These are phyloP conservation scores for Trematocara marginatum DNA, from an alignment of 2,113 vertebrate genomes.

Conservation along the genomic window DNA sequence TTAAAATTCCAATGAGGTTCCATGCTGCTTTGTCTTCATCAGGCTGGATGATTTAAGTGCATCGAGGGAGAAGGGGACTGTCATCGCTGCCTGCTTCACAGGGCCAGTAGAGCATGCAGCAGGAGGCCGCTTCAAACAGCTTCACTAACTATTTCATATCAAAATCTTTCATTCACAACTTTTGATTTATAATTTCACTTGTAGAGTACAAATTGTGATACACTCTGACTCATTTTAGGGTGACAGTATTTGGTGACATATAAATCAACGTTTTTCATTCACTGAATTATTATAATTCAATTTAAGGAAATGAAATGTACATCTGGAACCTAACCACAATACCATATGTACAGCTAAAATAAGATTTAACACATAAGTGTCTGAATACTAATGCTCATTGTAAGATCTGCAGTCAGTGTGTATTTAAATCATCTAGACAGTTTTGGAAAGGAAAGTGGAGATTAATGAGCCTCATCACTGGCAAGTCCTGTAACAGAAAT, in stretches of 20 bases:
- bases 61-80: constrained; percentile 22
- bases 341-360: neutral
- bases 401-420: neutral
- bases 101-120: neutral
- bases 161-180: neutral
- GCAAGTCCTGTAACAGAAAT: neutral
- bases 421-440: neutral
- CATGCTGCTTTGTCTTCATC: constrained; percentile 34
- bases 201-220: neutral
- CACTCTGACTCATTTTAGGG: neutral
- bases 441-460: neutral
- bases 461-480: constrained; percentile 14
- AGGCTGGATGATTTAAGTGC: constrained; percentile 51
- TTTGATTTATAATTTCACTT: constrained; percentile 20
- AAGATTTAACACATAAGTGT: constrained; percentile 1
- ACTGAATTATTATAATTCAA: neutral
- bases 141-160: constrained; percentile 14
- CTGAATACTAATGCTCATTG: constrained; percentile 1
- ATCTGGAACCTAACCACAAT: neutral
- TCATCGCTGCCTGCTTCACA: neutral
- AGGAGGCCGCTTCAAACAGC: constrained; percentile 26
- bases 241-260: neutral
- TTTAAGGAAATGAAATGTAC: neutral
- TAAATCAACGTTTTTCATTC: neutral
- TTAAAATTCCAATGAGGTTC: constrained; percentile 60